phyloP scores from a whole-genome alignment of 2,113 vertebrate genomes.

The Tragelaphus buxtoni region DNA sequence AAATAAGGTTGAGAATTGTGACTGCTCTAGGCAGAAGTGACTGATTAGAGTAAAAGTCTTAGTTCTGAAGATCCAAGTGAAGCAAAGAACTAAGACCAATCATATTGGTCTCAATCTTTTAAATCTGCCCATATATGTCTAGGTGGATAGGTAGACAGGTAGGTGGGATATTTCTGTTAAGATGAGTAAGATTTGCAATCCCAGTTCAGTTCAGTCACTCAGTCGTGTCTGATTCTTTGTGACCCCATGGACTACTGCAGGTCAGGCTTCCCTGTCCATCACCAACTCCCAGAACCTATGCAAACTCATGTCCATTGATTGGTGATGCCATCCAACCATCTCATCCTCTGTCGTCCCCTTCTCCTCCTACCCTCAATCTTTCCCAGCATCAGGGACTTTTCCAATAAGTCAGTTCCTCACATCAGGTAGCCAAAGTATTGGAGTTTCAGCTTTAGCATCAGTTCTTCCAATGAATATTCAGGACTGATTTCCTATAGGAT shows the following conservation, averaged over 20 bases:
- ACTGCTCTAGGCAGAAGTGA: neutral
- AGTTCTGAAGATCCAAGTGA: slow-evolving; percentile 5
- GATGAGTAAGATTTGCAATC: neutral
- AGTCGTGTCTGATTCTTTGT: neutral
- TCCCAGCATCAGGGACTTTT: neutral
- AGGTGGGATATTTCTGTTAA: neutral
- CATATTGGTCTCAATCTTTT: neutral
- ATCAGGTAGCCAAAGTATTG: neutral
- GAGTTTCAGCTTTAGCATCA: neutral
- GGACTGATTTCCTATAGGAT: neutral
- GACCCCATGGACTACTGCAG: neutral
- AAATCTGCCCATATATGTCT: neutral
- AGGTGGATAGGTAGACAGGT: neutral
- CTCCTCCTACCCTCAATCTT: neutral
- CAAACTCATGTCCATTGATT: neutral
- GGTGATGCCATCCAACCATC: neutral
- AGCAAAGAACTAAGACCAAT: neutral
- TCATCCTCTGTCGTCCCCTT: neutral
- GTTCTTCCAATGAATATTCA: neutral
- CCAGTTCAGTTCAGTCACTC: neutral
- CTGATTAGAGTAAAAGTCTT: neutral
- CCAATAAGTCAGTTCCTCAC: neutral
- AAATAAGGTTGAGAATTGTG: neutral
- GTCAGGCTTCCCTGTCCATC: neutral
- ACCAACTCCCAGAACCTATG: neutral